Evolutionary conservation across 2,888 invertebrate species (phyloP).

Genomic region (Lutraria lutraria): DNA sequence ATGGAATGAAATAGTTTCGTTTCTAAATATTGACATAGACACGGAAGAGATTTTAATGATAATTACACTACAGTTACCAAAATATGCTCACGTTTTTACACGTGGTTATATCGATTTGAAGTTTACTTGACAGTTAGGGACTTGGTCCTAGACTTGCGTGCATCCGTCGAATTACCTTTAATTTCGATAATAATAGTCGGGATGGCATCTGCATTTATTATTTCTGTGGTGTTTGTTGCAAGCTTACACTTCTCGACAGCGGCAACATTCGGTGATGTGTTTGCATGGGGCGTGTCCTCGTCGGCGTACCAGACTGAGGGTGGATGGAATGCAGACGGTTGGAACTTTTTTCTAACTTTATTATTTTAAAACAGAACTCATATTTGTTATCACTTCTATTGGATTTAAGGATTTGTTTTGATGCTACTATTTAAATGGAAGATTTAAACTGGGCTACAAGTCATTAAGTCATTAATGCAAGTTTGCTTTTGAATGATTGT

Average conservation of each 20-base stretch:
- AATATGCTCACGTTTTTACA: neutral
- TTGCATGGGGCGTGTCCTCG: constrained; percentile 85
- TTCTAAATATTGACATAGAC: neutral
- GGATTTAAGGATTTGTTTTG: no score
- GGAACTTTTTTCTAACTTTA: neutral
- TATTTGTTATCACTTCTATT: no score
- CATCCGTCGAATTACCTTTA: neutral
- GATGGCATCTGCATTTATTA: neutral
- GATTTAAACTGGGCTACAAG: no score
- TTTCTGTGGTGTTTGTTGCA: neutral
- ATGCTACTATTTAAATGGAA: no score
- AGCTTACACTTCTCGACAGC: constrained; percentile 14
- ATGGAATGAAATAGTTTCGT: neutral
- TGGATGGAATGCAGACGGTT: constrained; percentile 89
- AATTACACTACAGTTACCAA: neutral
- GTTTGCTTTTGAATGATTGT: no score
- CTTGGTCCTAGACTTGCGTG: neutral
- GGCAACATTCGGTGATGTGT: constrained; percentile 70
- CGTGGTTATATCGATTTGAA: neutral
- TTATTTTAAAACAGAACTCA: no score
- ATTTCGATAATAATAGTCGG: neutral
- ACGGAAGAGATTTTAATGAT: neutral
- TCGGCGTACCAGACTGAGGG: constrained; percentile 90
- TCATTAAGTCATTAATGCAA: no score
- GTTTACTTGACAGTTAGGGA: neutral